Conservation (phyloP, 2,888 invertebrate species). For the Aromia moschata region DNA sequence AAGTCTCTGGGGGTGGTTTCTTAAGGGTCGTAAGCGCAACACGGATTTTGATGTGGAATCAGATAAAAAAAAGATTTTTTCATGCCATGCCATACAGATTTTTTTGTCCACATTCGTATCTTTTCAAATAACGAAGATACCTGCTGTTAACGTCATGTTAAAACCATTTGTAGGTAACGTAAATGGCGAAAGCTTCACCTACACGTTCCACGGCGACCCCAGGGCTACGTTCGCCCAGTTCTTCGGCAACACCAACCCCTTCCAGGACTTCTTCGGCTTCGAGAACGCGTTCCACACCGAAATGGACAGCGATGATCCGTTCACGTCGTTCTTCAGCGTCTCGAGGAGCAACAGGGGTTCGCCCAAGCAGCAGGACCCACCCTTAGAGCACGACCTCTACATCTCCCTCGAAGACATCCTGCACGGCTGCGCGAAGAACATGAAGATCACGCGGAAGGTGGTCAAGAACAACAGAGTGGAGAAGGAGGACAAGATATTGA, state of each 20-base stretch:
- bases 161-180: too few species aligned
- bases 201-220: constrained; percentile 95
- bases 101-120: too few species aligned
- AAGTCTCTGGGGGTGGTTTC: too few species aligned
- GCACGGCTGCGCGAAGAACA: constrained; percentile 94
- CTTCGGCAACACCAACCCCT: constrained; percentile 92
- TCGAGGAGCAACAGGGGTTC: not conserved
- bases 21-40: too few species aligned
- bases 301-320: constrained; percentile 83
- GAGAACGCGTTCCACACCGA: constrained; percentile 76
- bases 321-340: constrained; percentile 65
- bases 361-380: constrained; percentile 83
- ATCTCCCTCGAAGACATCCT: constrained; percentile 94
- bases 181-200: constrained; percentile 75
- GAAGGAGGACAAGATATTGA: constrained; percentile 95
- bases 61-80: too few species aligned
- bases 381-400: constrained; percentile 92
- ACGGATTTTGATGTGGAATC: too few species aligned
- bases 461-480: constrained; percentile 83
- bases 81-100: too few species aligned
- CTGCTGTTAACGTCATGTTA: too few species aligned
- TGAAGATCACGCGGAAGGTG: constrained; percentile 96
- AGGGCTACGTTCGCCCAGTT: constrained; percentile 97
- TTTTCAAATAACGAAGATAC: too few species aligned
- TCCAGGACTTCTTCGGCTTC: constrained; percentile 87